Evolutionary conservation across 2,113 vertebrate genomes (phyloP), one percentile per base, ranked within the genome.

Genomic region (Apeltes quadracus): DNA sequence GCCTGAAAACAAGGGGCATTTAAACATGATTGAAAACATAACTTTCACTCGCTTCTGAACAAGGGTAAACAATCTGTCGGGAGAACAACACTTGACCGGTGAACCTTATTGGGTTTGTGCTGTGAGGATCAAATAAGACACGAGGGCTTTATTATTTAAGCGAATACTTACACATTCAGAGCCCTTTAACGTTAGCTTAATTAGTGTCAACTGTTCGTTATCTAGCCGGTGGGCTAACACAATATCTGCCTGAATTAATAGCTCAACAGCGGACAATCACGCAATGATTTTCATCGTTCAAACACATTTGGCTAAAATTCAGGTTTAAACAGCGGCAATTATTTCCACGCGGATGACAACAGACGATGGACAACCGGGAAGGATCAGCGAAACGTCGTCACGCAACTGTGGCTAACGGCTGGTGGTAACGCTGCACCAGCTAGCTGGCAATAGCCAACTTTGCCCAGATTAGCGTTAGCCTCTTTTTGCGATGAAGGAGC

Each of bases 331-430:
- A 22, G 6, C 11, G 22, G 5, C 3, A 13, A 16, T 1, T n/a
- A 2, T 22, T 44, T 39, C 15, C 54, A 9, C 18, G 38, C 51
- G n/a, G 16, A 27, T 1, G 16, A 27, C 10, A 34, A 29, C 46
- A 10, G 13, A 22, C 29, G 16, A 25, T 10, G 44, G 22, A 20
- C 12, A 20, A 6, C 20, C 9, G 20, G 15, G 16, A 10, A 25
- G 20, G 29, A 38, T 25, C 15, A 55, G 38, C 58, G 44, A 86
- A 85, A 88, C 81, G 81, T 88, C 84, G 89, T 89, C 88, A 91
- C 79, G 84, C 65, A 86, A 38, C 54, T 82, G 59, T 36, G 75
- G 90, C 90, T 85, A 89, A 76, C 75, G 41, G 29, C 54, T 23
- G 22, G 14, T 13, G 68, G 41, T 4, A 44, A 46, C 53, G 76